Evolutionary conservation across 2,888 invertebrate species (phyloP).

Genomic region (Acanthoscelides obtectus): DNA sequence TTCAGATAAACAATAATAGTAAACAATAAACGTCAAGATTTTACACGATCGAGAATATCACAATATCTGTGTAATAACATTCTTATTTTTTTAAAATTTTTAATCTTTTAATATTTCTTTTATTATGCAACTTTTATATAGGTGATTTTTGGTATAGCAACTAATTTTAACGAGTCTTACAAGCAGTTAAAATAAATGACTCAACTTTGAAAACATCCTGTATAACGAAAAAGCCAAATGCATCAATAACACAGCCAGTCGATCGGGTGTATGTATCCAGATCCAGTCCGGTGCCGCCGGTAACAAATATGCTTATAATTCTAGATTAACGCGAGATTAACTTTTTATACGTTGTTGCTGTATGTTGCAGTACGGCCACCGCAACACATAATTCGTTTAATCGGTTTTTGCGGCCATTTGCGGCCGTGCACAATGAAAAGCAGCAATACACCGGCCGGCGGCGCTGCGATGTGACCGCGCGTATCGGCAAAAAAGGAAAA

Average conservation of each 20-base stretch:
- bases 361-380: background rate
- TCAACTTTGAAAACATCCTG: background rate
- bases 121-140: too few relatives aligned
- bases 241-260: background rate
- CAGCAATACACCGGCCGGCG: too few relatives aligned
- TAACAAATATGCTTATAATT: background rate
- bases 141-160: too few relatives aligned
- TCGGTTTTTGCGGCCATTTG: background rate
- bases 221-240: background rate
- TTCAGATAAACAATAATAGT: too few relatives aligned
- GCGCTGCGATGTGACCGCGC: background rate
- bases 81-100: too few relatives aligned
- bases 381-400: background rate
- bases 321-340: background rate
- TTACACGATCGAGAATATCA: too few relatives aligned
- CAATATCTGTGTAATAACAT: too few relatives aligned
- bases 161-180: too few relatives aligned
- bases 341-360: background rate
- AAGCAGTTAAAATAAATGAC: too few relatives aligned
- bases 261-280: background rate
- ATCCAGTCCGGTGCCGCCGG: background rate
- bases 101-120: too few relatives aligned
- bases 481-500: background rate
- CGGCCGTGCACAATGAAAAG: background rate
- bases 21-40: too few relatives aligned